These are phyloP conservation scores for Heterodera carotae DNA, from an alignment of 1,140 invertebrate genomes.

Conservation along the genomic window DNA sequence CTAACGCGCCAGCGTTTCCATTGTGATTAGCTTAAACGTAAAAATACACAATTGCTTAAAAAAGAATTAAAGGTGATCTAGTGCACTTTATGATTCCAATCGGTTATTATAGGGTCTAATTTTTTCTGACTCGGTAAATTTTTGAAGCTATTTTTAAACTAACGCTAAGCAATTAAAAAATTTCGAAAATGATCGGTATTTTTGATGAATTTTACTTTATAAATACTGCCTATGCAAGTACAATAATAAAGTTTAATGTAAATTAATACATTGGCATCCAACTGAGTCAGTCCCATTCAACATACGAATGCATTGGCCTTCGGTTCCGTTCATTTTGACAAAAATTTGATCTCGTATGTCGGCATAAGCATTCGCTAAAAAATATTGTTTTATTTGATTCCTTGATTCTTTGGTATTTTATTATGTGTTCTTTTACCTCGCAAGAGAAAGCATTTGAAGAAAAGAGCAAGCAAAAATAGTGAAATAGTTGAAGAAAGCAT, in stretches of 20 bases:
- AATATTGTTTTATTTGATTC: not conserved
- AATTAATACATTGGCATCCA: constrained; percentile 39
- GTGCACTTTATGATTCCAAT: too few relatives aligned
- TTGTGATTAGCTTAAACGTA: constrained; percentile 9
- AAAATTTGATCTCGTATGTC: not conserved
- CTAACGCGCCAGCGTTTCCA: constrained; percentile 37
- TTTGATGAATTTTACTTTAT: not conserved
- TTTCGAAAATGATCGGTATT: too few relatives aligned
- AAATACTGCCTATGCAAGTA: not conserved
- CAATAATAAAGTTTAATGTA: constrained; percentile 15
- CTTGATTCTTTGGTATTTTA: too few relatives aligned
- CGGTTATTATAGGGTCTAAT: too few relatives aligned
- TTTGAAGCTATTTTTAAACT: too few relatives aligned
- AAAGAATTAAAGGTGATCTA: not conserved
- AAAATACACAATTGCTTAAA: too few relatives aligned
- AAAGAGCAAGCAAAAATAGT: too few relatives aligned
- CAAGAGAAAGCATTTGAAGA: not conserved
- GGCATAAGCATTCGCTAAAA: not conserved
- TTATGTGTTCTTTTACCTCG: not conserved
- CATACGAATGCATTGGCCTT: constrained; percentile 30
- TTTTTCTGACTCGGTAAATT: too few relatives aligned
- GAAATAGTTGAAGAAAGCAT: too few relatives aligned
- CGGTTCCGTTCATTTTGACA: not conserved
- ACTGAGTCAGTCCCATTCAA: constrained; percentile 38
- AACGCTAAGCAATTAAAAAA: too few relatives aligned